A percentile compares a stretch with the other conserved stretches of the same genome.
These are phyloP conservation scores for Caenorhabditis japonica DNA, from an alignment of 2,888 invertebrate species.

Conservation along the genomic window DNA sequence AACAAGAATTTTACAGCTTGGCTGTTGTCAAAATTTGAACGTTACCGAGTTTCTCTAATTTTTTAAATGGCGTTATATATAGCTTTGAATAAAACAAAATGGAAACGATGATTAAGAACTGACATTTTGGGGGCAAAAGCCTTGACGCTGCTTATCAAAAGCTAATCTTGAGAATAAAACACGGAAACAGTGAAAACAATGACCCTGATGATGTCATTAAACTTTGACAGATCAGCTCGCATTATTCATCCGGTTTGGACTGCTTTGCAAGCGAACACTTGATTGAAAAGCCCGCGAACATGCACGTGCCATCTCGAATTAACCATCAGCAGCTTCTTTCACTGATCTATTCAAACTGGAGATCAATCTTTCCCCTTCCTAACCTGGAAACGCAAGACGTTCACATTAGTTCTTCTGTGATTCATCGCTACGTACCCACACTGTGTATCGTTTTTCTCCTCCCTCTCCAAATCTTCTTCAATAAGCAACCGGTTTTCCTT, in stretches of 20 bases:
- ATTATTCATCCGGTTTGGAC: constrained; percentile 12
- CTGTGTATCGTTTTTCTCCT: constrained; percentile 14
- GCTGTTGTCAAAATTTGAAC: too few relatives aligned
- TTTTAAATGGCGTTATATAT: too few relatives aligned
- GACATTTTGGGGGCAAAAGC: too few relatives aligned
- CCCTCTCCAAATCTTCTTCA: constrained; percentile 19
- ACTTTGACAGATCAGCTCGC: constrained; percentile 22
- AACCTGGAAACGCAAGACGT: constrained; percentile 32
- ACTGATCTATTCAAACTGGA: constrained; percentile 12
- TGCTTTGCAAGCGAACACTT: not conserved
- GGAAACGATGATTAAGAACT: too few relatives aligned
- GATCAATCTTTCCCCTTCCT: constrained; percentile 3
- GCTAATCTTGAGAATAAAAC: too few relatives aligned
- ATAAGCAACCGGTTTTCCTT: constrained; percentile 34
- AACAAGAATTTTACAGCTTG: too few relatives aligned
- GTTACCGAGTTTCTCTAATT: too few relatives aligned
- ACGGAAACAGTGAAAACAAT: constrained; percentile 19
- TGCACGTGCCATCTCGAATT: constrained; percentile 34
- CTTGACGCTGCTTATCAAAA: too few relatives aligned
- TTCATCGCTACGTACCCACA: constrained; percentile 46
- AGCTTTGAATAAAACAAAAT: too few relatives aligned
- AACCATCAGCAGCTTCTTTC: constrained; percentile 3
- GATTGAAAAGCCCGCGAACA: not conserved
- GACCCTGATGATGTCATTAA: constrained; percentile 42
- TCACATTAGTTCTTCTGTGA: constrained; percentile 11